These are phyloP conservation scores for Xestia c-nigrum DNA, from an alignment of 2,888 invertebrate genomes.

Conservation along the genomic window DNA sequence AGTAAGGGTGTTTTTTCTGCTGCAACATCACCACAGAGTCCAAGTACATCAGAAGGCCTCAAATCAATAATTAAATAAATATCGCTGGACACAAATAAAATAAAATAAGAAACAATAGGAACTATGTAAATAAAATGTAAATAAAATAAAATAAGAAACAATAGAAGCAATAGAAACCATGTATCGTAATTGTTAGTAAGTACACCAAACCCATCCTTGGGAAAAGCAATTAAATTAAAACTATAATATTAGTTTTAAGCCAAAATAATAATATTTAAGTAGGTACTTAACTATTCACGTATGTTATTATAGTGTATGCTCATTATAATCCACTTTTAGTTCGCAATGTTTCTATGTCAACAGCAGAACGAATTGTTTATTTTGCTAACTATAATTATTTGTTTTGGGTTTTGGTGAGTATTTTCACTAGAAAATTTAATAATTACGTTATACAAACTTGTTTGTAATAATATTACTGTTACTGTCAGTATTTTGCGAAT, in stretches of 20 bases:
- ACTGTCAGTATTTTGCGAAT: background rate
- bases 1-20: too few species aligned
- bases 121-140: too few species aligned
- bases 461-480: slow-evolving; percentile 1
- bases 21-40: too few species aligned
- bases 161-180: too few species aligned
- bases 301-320: background rate
- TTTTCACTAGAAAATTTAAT: slow-evolving; percentile 9
- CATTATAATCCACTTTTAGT: slow-evolving; percentile 22
- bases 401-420: background rate
- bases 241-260: background rate
- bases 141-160: too few species aligned
- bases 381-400: background rate
- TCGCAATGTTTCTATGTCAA: slow-evolving; percentile 5
- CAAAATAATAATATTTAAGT: background rate
- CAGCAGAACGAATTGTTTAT: background rate
- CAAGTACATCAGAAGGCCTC: too few species aligned
- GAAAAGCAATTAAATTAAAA: background rate
- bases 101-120: too few species aligned
- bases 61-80: too few species aligned
- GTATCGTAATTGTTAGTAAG: background rate
- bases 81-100: too few species aligned
- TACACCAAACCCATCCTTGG: background rate
- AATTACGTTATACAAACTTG: background rate
- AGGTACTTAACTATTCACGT: background rate